Evolutionary conservation across 1,140 invertebrate species (phyloP), one percentile per base, ranked within the genome.

Genomic region (Cotesia chilonis): DNA sequence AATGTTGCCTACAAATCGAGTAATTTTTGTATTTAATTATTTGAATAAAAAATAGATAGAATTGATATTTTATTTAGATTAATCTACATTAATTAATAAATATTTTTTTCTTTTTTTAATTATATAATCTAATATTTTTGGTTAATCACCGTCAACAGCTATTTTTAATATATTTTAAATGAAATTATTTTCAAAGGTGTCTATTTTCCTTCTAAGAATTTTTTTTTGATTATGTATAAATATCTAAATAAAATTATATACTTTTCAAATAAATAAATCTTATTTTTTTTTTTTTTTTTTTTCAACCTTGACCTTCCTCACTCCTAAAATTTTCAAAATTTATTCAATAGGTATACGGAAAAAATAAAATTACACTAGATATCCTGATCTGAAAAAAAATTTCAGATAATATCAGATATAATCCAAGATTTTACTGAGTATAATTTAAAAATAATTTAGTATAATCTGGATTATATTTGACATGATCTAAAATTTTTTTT

Each of bases 201-300:
- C 64, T 17, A 28, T 14, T 66, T 66, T 66, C 52, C 41, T 66
- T 20, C 41, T 52, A 41, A 47, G 12, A 37, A 51, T 66, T 52
- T 66, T 66, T 66, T 6, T 4, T 60, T 57, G 38, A 65, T 57
- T 72, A 72, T 72, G 64, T 67, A 67, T 66, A 72, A 47, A 28
- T 47, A 67, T 61, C n/a, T 67, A 51, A 72, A 66, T 72, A 72
- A 67, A 72, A 57, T 72, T 72, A 72, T 72, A 72, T 72, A 72
- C 70, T 72, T 72, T 72, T 61, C 54, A 72, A 59, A 59, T 47
- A 61, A 69, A 60, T n/a, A 35, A n/a, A 20, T 5, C 37, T 59
- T 14, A 28, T 38, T 60, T 28, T 59, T 35, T 14, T 55, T 55
- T 12, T 14, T 14, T 0, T 59, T 35, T 14, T 55, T 55, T 12